These are phyloP conservation scores for Drosophila arawakana DNA, from an alignment of 1,140 invertebrate species.

Conservation along the genomic window DNA sequence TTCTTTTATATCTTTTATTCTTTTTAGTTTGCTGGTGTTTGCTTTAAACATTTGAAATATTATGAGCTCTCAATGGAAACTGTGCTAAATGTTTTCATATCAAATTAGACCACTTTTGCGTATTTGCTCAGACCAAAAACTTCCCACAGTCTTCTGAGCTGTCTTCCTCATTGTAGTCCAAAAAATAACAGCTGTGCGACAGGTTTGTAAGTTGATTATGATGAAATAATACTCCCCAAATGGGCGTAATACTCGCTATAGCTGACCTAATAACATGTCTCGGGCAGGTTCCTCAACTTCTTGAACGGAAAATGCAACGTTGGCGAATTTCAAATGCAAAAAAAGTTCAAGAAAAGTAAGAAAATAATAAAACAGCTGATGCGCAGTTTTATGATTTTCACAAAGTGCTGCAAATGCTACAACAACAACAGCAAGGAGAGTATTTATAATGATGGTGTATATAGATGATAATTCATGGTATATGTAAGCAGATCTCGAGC, in stretches of 20 bases:
- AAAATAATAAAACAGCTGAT: constrained; percentile 61
- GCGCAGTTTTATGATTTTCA: constrained; percentile 69
- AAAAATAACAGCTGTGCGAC: constrained; percentile 47
- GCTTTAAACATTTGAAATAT: constrained; percentile 54
- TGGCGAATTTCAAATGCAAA: constrained; percentile 51
- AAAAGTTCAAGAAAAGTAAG: not conserved
- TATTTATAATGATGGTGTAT: constrained; percentile 37
- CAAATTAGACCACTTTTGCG: constrained; percentile 62
- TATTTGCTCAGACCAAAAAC: constrained; percentile 64
- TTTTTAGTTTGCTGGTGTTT: constrained; percentile 47
- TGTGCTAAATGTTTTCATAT: constrained; percentile 72
- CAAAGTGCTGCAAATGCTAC: constrained; percentile 62
- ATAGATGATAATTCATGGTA: constrained; percentile 25
- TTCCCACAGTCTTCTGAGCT: constrained; percentile 61
- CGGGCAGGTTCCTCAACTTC: constrained; percentile 21
- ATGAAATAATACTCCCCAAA: constrained; percentile 45
- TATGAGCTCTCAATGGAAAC: constrained; percentile 60
- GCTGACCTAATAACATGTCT: constrained; percentile 70
- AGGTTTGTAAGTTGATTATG: constrained; percentile 41
- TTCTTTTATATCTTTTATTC: constrained; percentile 4
- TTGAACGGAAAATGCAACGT: constrained; percentile 53
- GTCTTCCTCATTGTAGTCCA: not conserved
- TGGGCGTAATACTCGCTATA: constrained; percentile 17
- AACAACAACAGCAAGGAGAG: constrained; percentile 23
- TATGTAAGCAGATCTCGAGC: constrained; percentile 2